Evolutionary conservation across 2,113 vertebrate species (phyloP), one percentile per base, ranked within the genome.

Genomic region (Rostratula benghalensis): DNA sequence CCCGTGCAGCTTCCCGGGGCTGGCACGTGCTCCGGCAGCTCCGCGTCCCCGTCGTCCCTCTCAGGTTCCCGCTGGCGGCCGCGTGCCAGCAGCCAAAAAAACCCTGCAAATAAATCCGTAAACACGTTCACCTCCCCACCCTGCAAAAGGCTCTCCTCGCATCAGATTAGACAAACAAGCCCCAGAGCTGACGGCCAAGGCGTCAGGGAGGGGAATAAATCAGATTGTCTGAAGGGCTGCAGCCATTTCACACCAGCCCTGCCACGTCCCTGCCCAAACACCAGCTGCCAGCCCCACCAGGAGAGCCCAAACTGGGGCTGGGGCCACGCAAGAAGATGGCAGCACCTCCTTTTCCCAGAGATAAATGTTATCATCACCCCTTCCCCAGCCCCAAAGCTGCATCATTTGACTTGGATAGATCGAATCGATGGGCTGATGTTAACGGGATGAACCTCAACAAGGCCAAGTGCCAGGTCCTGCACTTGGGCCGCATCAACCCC

Each of bases 201-300:
- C 4, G 0, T 6, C 41, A 1, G 50, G 53, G 75, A 80, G 6
- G 13, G 56, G 23, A 28, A 33, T 77, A 46, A 75, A 51, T 68
- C 73, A 13, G n/a, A 30, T 15, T n/a, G 64, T 25, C 14, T 7
- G n/a, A 5, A 83, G 60, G 54, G 53, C 6, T 61, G 46, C 4
- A 1, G 81, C 6, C 2, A 1, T 35, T 85, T 24, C 41, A n/a
- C 33, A 2, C 28, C 75, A 54, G 50, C 51, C 10, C 24, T 54
- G 90, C 54, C 0, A 0, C 0, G 17, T 18, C 18, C 48, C 54
- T 57, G 67, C 33, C 14, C 5, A 21, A 13, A 67, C 0, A 2
- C 6, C 0, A 4, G 9, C 60, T 83, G n/a, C 43, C 3, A 2
- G 65, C 28, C 45, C 28, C 28, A 21, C 20, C 6, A 22, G 31